Conservation (phyloP, 2,113 vertebrate genomes). For the Mormyrus lacerda region DNA sequence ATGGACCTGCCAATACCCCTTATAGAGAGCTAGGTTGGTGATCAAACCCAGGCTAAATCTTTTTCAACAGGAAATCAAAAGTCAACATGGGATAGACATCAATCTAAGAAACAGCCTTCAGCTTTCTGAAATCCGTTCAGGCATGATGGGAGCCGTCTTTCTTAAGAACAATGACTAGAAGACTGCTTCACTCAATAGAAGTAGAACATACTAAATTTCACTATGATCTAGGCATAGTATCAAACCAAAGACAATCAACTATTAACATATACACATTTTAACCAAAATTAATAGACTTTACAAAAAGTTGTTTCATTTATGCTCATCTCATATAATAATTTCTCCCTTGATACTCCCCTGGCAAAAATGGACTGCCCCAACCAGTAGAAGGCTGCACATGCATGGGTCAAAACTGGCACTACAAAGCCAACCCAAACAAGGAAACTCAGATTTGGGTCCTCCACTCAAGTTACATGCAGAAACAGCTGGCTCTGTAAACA, state of each 20-base stretch:
- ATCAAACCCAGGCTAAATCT: too few relatives aligned
- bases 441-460: not conserved
- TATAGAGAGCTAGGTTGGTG: too few relatives aligned
- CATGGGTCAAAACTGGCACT: not conserved
- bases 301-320: not conserved
- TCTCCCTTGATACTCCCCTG: not conserved
- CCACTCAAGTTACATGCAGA: not conserved
- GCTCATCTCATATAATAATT: not conserved
- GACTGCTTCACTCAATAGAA: too few relatives aligned
- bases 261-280: not conserved
- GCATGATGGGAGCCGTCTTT: too few relatives aligned
- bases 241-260: not conserved
- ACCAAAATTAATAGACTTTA: not conserved
- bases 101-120: too few relatives aligned
- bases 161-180: too few relatives aligned
- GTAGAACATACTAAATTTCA: too few relatives aligned
- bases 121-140: too few relatives aligned
- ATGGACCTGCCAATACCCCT: too few relatives aligned
- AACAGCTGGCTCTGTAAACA: not conserved
- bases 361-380: not conserved
- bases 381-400: not conserved
- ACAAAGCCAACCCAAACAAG: not conserved
- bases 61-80: too few relatives aligned
- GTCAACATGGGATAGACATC: too few relatives aligned
- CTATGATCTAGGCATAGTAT: not conserved